phyloP scores from a whole-genome alignment of 2,113 vertebrate genomes.

The Clupea harengus region DNA sequence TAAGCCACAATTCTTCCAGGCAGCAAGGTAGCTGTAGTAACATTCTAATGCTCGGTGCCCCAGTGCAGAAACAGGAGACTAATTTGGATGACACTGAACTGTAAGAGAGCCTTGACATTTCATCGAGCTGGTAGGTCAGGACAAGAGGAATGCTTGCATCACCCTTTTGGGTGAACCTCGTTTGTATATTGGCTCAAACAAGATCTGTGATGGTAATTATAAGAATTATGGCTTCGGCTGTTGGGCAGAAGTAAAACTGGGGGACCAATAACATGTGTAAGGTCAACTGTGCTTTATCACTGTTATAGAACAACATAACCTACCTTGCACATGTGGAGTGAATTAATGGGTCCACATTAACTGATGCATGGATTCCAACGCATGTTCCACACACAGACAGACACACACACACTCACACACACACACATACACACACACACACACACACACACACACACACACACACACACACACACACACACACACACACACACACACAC shows the following conservation, averaged over 20 bases:
- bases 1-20: neutral
- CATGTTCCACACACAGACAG: too few species aligned
- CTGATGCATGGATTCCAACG: neutral
- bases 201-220: constrained; percentile 12
- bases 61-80: neutral
- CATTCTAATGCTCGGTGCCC: neutral
- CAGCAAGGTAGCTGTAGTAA: neutral
- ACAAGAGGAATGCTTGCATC: constrained; percentile 10
- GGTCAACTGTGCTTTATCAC: neutral
- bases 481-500: neutral
- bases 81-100: neutral
- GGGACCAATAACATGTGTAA: neutral
- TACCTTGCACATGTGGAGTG: neutral
- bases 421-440: too few species aligned
- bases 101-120: constrained; percentile 13
- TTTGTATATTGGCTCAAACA: constrained; percentile 14
- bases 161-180: constrained; percentile 15
- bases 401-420: too few species aligned
- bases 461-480: constrained; percentile 6
- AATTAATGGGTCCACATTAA: neutral
- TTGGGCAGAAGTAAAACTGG: neutral
- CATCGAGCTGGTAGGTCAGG: neutral
- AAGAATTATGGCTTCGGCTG: neutral
- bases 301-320: neutral
- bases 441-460: neutral